Conservation (phyloP, 2,888 invertebrate genomes). For the Agrotis segetum region DNA sequence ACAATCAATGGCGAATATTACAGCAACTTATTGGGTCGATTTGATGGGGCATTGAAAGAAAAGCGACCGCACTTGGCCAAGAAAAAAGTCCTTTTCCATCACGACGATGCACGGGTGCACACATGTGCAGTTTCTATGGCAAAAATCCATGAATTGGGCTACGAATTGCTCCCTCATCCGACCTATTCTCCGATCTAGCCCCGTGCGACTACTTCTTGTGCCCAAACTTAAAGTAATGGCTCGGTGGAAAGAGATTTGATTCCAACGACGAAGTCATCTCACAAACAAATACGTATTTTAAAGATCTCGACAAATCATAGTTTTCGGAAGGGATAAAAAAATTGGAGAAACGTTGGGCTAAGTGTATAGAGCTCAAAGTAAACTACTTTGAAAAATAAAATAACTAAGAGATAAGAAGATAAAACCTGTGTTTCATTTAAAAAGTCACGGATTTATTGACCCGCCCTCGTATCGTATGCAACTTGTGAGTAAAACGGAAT, state of each 20-base stretch:
- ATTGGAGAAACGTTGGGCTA: slow-evolving; percentile 29
- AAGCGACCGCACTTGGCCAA: too few species aligned
- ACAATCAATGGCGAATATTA: slow-evolving; percentile 40
- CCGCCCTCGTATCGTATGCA: too few species aligned
- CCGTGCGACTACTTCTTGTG: slow-evolving; percentile 30
- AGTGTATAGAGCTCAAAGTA: neutral
- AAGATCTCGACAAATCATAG: slow-evolving; percentile 13
- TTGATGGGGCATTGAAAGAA: slow-evolving; percentile 1
- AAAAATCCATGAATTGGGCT: neutral
- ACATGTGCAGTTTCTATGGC: too few species aligned
- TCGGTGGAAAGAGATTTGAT: slow-evolving; percentile 26
- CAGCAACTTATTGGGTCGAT: neutral
- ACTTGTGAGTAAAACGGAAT: too few species aligned
- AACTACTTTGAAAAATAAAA: slow-evolving; percentile 7
- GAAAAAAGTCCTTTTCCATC: too few species aligned
- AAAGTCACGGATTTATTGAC: too few species aligned
- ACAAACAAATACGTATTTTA: neutral
- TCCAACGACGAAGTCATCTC: slow-evolving; percentile 28
- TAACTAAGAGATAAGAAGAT: too few species aligned
- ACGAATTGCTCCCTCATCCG: slow-evolving; percentile 35
- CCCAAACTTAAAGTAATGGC: slow-evolving; percentile 37
- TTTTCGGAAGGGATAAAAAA: slow-evolving; percentile 28
- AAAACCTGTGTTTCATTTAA: neutral
- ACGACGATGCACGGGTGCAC: too few species aligned
- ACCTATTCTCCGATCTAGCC: slow-evolving; percentile 39